These are phyloP conservation scores for Coelopa frigida DNA, from an alignment of 1,140 invertebrate species.

Conservation along the genomic window DNA sequence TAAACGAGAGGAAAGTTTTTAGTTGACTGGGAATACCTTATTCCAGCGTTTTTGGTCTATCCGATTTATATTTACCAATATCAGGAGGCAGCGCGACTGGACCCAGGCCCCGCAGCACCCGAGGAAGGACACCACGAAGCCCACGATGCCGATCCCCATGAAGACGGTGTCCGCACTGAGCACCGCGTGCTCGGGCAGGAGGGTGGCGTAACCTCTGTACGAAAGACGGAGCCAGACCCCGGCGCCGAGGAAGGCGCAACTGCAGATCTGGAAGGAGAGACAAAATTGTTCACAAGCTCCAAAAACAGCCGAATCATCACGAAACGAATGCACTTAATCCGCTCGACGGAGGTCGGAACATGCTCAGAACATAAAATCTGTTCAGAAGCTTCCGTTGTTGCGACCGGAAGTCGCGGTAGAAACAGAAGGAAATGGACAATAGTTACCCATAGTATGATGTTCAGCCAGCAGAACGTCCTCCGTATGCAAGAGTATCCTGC, in stretches of 20 bases:
- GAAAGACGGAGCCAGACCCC: constrained; percentile 66
- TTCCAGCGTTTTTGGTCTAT: background rate
- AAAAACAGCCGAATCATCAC: no score
- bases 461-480: constrained; percentile 66
- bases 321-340: no score
- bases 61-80: constrained; percentile 60
- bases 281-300: no score
- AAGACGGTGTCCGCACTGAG: constrained; percentile 63
- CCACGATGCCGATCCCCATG: constrained; percentile 59
- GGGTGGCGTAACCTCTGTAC: constrained; percentile 61
- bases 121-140: constrained; percentile 68
- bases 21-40: background rate
- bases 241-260: constrained; percentile 64
- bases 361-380: no score
- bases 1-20: constrained; percentile 46
- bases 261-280: constrained; percentile 56
- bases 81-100: constrained; percentile 66
- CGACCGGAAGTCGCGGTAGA: no score
- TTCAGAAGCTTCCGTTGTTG: no score
- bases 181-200: constrained; percentile 63
- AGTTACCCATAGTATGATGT: constrained; percentile 70
- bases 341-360: no score
- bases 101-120: constrained; percentile 78
- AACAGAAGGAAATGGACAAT: no score
- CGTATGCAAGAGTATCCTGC: constrained; percentile 72